phyloP scores from a whole-genome alignment of 2,797 vertebrate genomes.

The Gymnodraco acuticeps region DNA sequence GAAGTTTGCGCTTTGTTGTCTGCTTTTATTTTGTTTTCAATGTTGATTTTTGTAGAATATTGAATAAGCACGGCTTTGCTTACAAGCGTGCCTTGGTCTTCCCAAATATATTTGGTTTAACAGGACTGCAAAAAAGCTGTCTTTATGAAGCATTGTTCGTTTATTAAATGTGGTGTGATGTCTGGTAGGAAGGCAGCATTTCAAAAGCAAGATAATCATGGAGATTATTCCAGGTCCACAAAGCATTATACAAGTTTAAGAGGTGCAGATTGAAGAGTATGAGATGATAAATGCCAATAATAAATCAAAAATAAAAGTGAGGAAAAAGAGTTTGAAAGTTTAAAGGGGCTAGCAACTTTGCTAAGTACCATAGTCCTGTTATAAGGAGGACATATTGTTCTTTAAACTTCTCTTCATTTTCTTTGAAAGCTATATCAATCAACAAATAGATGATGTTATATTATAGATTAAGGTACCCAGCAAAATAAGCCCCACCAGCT shows the following conservation, averaged over 20 bases:
- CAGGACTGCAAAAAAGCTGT: no score
- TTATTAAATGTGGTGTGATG: neutral
- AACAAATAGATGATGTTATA: no score
- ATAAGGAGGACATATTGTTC: no score
- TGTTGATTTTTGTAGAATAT: neutral
- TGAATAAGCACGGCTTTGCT: neutral
- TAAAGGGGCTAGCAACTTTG: neutral
- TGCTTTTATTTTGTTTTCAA: neutral
- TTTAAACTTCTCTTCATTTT: no score
- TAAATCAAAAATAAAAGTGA: conserved; percentile 9
- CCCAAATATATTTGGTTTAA: neutral
- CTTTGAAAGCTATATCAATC: no score
- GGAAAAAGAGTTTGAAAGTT: neutral
- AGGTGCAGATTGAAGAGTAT: neutral
- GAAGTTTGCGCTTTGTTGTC: neutral
- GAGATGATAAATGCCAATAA: neutral
- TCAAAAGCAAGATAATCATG: neutral
- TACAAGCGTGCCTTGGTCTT: neutral
- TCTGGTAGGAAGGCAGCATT: neutral
- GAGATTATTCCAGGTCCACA: conserved; percentile 5
- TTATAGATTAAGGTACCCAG: no score
- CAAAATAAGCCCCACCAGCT: no score
- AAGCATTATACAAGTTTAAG: neutral
- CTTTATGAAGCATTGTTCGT: no score
- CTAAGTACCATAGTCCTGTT: neutral